Percentiles rank a stretch among this genome's conserved stretches.
Evolutionary conservation across 2,888 invertebrate genomes (phyloP).

Genomic region (Iselma pallidipennis): DNA sequence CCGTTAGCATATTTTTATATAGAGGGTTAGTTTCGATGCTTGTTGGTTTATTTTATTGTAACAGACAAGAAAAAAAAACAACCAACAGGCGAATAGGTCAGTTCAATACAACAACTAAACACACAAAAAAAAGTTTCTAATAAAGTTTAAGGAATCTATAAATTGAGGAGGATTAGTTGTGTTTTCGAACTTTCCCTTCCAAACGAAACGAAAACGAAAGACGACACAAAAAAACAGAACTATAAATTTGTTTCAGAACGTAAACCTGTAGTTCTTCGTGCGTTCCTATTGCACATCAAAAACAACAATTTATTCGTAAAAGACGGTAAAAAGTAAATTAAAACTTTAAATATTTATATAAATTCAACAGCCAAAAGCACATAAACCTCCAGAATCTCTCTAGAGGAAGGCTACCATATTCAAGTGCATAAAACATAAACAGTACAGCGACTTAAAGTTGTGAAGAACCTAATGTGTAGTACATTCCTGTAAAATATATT

Average conservation of each 20-base stretch:
- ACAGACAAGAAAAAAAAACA: neutral
- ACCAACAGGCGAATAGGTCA: neutral
- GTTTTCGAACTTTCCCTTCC: neutral
- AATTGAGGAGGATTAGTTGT: neutral
- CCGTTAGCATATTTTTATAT: neutral
- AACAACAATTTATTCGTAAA: slow-evolving; percentile 19
- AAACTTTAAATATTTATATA: slow-evolving; percentile 28
- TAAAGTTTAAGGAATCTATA: neutral
- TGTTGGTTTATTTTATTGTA: no score
- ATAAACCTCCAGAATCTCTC: slow-evolving; percentile 24
- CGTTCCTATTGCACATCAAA: slow-evolving; percentile 12
- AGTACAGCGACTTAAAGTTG: slow-evolving; percentile 12
- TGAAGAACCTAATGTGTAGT: neutral
- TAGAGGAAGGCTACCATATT: slow-evolving; percentile 20
- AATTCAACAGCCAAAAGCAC: slow-evolving; percentile 24
- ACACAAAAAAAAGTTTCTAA: no score
- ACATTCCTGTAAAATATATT: neutral
- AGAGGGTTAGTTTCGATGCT: no score
- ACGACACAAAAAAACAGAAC: neutral
- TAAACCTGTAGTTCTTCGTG: neutral
- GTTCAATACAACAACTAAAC: no score
- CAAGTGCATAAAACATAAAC: slow-evolving; percentile 30
- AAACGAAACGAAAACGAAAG: neutral
- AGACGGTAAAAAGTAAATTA: slow-evolving; percentile 26
- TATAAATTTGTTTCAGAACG: neutral